Percentiles rank a stretch among this genome's conserved stretches.
phyloP scores from a whole-genome alignment of 2,888 invertebrate genomes.

The Nipponacmea schrenckii region DNA sequence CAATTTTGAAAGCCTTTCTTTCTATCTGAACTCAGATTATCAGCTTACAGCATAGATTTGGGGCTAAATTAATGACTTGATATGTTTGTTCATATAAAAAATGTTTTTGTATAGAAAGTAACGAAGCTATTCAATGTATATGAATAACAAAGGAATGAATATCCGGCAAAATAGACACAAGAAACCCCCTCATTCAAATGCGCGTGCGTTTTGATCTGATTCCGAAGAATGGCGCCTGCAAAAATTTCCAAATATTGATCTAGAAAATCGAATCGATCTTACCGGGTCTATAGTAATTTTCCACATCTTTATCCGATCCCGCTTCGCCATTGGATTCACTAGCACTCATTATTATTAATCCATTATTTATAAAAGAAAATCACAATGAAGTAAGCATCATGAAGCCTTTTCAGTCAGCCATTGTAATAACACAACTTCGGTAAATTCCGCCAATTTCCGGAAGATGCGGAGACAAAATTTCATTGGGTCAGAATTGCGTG shows the following conservation, averaged over 20 bases:
- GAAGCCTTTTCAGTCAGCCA: slow-evolving; percentile 49
- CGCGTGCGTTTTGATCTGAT: slow-evolving; percentile 10
- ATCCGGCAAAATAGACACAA: no score
- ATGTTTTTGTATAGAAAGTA: no score
- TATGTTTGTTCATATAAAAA: no score
- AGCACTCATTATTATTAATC: slow-evolving; percentile 48
- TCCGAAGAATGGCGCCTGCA: slow-evolving; percentile 1
- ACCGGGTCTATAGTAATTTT: slow-evolving; percentile 59
- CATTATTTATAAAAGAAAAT: no score
- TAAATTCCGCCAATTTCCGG: slow-evolving; percentile 49
- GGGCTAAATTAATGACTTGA: no score
- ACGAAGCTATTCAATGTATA: no score
- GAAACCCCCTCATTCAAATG: no score
- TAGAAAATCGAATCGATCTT: slow-evolving; percentile 15
- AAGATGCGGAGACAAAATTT: slow-evolving; percentile 31
- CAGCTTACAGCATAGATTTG: no score
- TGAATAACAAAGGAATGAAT: no score
- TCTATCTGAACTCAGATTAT: no score
- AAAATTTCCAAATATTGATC: neutral
- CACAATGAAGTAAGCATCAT: slow-evolving; percentile 38
- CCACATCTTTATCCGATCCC: slow-evolving; percentile 58
- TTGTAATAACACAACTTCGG: slow-evolving; percentile 57
- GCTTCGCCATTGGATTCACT: slow-evolving; percentile 55
- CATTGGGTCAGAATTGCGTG: slow-evolving; percentile 23
- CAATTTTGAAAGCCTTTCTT: no score